These are phyloP conservation scores for Hypselothyrea guttata DNA, from an alignment of 2,888 invertebrate genomes.

Conservation along the genomic window DNA sequence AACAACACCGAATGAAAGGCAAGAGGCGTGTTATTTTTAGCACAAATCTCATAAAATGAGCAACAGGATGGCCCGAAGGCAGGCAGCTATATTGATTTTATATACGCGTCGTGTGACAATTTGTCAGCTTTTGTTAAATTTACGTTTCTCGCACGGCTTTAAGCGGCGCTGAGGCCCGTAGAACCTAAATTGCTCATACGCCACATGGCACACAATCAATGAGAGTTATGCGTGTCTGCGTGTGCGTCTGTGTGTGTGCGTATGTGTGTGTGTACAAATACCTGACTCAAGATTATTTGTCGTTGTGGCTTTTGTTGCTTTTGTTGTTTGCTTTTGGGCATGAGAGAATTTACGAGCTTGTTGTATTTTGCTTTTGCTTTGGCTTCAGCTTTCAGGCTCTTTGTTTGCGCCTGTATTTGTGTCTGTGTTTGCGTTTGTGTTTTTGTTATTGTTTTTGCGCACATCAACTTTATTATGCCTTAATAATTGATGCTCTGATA, in stretches of 20 bases:
- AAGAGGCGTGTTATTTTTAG: slow-evolving; percentile 28
- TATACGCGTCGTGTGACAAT: slow-evolving; percentile 41
- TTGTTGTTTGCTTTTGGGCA: slow-evolving; percentile 7
- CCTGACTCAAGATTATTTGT: slow-evolving; percentile 56
- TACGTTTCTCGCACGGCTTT: slow-evolving; percentile 50
- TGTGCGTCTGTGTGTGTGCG: slow-evolving; percentile 2
- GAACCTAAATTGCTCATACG: slow-evolving; percentile 45
- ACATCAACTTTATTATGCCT: slow-evolving; percentile 55
- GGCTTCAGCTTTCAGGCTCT: slow-evolving; percentile 1
- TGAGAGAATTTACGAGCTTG: slow-evolving; percentile 12
- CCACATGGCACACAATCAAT: slow-evolving; percentile 18
- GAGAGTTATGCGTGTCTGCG: slow-evolving; percentile 1
- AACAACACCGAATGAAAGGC: neutral
- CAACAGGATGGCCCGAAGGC: slow-evolving; percentile 40
- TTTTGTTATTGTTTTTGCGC: slow-evolving; percentile 49
- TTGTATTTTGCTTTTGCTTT: slow-evolving; percentile 15
- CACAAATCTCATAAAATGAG: slow-evolving; percentile 49
- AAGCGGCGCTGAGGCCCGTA: slow-evolving; percentile 32
- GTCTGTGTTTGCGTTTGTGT: too few species aligned
- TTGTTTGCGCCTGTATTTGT: neutral
- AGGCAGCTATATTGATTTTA: slow-evolving; percentile 46
- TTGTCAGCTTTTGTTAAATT: slow-evolving; percentile 57
- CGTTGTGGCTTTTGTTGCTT: slow-evolving; percentile 21
- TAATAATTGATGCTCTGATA: slow-evolving; percentile 50
- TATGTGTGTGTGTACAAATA: slow-evolving; percentile 41